Evolutionary conservation across 2,888 invertebrate species (phyloP), one percentile per base, ranked within the genome.

Genomic region (Sphaeridia pumilis): DNA sequence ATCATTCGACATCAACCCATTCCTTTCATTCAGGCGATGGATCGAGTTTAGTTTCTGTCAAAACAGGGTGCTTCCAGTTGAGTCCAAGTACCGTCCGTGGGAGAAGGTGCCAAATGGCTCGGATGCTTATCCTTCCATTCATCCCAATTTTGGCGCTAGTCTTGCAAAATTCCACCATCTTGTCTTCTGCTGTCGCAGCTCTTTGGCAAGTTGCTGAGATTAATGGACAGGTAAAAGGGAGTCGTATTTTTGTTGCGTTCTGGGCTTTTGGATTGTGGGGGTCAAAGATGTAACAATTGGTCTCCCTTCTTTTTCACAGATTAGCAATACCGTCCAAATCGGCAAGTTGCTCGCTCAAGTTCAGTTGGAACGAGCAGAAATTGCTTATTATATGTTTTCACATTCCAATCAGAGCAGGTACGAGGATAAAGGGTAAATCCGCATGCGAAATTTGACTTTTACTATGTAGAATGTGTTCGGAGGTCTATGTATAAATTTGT

Each of bases 141-240:
- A 71, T 78, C 36, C 78, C 77, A 0, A 76, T 78, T 61, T 73
- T 71, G 1, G 77, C 76, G 1, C 71, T 78, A 31, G 70, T 78
- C 45, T 67, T 73, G 14, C 77, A 78, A 67, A 77, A 76, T 69
- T 75, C 74, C 59, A 72, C 74, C 58, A 72, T 73, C 54, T 75
- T 77, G 27, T 72, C 74, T 0, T 72, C 72, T 43, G 70, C 76
- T 1, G 72, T 75, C 0, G 68, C 69, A 34, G 73, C 74, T 1
- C 67, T 76, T 57, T 72, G 73, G 56, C 70, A 74, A 1, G 74
- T 76, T 0, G 61, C 73, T 7, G 73, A 72, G 61, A 68, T 76
- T 41, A 70, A 74, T 56, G 67, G 70, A 35, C 75, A 77, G 74
- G 77, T 57, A 44, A 2, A 25, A 25, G n/a, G n/a, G n/a, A n/a